Evolutionary conservation across 2,797 vertebrate species (phyloP), one percentile per base, ranked within the genome.

Genomic region (Apodemus agrarius): DNA sequence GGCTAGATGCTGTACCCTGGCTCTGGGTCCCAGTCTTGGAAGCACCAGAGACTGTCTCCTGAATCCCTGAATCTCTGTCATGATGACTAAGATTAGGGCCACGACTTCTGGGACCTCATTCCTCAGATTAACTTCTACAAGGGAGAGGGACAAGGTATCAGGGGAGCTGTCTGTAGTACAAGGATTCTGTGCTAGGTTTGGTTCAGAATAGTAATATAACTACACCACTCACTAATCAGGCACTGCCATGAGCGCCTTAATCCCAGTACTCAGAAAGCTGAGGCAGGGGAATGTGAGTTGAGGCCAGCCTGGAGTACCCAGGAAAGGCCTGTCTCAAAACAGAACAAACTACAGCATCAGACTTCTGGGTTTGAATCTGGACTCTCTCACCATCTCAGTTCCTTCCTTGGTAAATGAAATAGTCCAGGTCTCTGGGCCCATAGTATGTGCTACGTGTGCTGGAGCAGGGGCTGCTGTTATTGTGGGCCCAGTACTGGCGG

Each of bases 371-470:
- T 76, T 86, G 65, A 94, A 49, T 81, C 59, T 75, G 69, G 26
- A 91, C 2, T 52, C 43, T 37, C 67, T 89, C 76, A 40, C 59
- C 93, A 57, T 84, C 95, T 93, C 90, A 37, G 92, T 92, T 96
- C 92, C 74, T 67, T 90, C 40, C 26, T 37, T 14, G 63, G 17
- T 83, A 40, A 86, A 81, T 78, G 13, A 90, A 63, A 72, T 31
- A 69, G 29, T 5, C 46, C 88, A 8, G 1, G 1, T 86, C 59
- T 75, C 92, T 61, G 80, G 67, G 40, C 89, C 37, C 74, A 79
- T 5, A 74, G 69, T 46, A 92, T 54, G 76, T 19, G 67, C 26
- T 26, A 2, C 29, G 5, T 61, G 31, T 61, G 16, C 54, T n/a
- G 16, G 12, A 34, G 63, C 59, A 40, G 5, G 52, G 37, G 26